Percentiles rank a stretch among this genome's conserved stretches.
phyloP scores from a whole-genome alignment of 2,888 invertebrate genomes.

The Lordiphosa fenestrarum region DNA sequence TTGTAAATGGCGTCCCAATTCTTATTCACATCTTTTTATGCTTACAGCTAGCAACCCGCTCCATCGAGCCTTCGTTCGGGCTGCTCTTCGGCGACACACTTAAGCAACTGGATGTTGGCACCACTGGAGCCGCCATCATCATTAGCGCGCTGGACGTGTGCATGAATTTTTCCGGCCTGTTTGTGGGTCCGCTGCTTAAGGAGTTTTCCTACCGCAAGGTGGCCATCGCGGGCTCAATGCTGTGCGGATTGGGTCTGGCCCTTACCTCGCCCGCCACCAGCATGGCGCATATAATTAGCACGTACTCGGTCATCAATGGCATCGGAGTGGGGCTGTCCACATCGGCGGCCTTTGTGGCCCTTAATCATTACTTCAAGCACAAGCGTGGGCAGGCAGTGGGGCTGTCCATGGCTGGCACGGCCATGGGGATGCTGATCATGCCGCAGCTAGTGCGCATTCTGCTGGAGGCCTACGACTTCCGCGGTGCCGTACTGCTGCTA shows the following conservation, averaged over 20 bases:
- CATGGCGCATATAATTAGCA: conserved; percentile 86
- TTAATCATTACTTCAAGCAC: conserved; percentile 89
- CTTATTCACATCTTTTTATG: neutral
- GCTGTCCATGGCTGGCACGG: conserved; percentile 89
- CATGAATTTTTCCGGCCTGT: conserved; percentile 89
- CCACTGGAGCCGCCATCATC: conserved; percentile 88
- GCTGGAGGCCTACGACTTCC: conserved; percentile 84
- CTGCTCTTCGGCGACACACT: conserved; percentile 89
- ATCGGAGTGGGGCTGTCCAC: conserved; percentile 89
- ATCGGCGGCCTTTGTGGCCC: conserved; percentile 88
- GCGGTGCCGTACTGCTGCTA: conserved; percentile 86
- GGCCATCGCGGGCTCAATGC: conserved; percentile 84
- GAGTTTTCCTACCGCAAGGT: conserved; percentile 88
- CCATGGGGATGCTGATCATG: conserved; percentile 89
- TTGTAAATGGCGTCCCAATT: neutral
- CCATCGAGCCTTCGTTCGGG: conserved; percentile 90
- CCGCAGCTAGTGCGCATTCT: conserved; percentile 87
- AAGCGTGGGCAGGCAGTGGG: conserved; percentile 90
- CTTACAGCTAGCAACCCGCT: conserved; percentile 87
- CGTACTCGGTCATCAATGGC: conserved; percentile 89
- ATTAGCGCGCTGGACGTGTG: conserved; percentile 88
- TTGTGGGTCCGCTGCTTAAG: conserved; percentile 88
- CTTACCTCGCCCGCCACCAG: conserved; percentile 86
- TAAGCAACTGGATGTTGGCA: conserved; percentile 85
- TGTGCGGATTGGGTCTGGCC: conserved; percentile 85